Percentiles rank a stretch among this genome's conserved stretches.
Evolutionary conservation across 2,888 invertebrate species (phyloP).

Genomic region (Dynastes hyllus): DNA sequence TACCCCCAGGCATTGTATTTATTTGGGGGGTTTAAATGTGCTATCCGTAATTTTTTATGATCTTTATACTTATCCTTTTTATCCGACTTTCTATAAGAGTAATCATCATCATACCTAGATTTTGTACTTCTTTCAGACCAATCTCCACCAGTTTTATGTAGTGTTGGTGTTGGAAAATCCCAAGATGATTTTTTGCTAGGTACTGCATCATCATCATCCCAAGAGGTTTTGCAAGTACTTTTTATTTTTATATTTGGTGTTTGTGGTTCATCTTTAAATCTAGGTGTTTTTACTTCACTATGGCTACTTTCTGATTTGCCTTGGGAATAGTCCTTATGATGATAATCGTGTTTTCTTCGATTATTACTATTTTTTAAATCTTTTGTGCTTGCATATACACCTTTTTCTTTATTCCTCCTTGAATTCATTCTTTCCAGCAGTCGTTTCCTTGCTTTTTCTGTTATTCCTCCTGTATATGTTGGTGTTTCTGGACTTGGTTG

Average conservation of each 20-base stretch:
- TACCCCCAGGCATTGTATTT: slow-evolving; percentile 88
- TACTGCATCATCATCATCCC: slow-evolving; percentile 84
- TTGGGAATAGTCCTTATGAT: slow-evolving; percentile 62
- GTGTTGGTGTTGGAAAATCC: slow-evolving; percentile 93
- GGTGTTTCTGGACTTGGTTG: slow-evolving; percentile 91
- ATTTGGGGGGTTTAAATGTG: too few species aligned
- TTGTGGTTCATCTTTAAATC: slow-evolving; percentile 89
- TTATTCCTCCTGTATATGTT: slow-evolving; percentile 94
- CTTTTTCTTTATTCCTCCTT: slow-evolving; percentile 78
- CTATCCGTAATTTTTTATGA: slow-evolving; percentile 73
- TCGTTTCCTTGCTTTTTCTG: slow-evolving; percentile 83
- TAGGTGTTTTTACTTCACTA: slow-evolving; percentile 69
- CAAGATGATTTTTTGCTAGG: slow-evolving; percentile 85
- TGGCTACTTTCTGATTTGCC: slow-evolving; percentile 62
- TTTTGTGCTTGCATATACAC: slow-evolving; percentile 81
- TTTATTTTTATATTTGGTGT: slow-evolving; percentile 83
- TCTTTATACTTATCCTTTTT: slow-evolving; percentile 60
- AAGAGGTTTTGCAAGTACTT: slow-evolving; percentile 80
- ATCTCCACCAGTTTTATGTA: slow-evolving; percentile 63
- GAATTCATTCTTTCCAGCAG: slow-evolving; percentile 77
- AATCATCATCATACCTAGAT: slow-evolving; percentile 62
- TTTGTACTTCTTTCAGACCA: slow-evolving; percentile 67
- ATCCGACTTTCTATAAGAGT: slow-evolving; percentile 70
- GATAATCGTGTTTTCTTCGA: slow-evolving; percentile 56
- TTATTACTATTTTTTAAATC: slow-evolving; percentile 67